Evolutionary conservation across 2,113 vertebrate species (phyloP).

Genomic region (Cricetomys ansorgei): DNA sequence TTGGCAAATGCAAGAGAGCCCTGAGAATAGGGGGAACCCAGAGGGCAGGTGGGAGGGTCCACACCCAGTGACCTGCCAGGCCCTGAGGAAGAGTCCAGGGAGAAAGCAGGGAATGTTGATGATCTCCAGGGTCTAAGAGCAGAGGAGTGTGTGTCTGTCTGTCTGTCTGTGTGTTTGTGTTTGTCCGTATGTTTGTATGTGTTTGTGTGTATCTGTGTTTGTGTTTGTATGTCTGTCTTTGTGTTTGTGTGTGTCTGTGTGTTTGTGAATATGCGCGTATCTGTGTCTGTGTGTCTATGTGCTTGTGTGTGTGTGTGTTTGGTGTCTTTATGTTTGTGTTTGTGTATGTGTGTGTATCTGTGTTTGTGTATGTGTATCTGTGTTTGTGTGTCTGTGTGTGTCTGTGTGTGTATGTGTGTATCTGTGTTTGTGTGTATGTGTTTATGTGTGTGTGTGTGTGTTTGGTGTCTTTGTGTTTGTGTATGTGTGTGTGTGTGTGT

Average conservation of each 20-base stretch:
- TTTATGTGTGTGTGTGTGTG: background rate
- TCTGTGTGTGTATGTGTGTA: background rate
- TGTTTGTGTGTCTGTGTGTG: background rate
- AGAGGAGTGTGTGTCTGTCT: background rate
- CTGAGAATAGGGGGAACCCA: conserved; percentile 50
- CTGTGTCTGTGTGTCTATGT: too few relatives aligned
- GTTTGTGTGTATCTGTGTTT: background rate
- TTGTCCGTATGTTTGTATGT: too few relatives aligned
- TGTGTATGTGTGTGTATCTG: too few relatives aligned
- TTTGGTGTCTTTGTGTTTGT: background rate
- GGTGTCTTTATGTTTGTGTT: too few relatives aligned
- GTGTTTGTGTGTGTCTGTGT: background rate
- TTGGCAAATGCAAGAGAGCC: conserved; percentile 73
- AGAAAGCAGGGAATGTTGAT: background rate
- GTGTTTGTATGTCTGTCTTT: background rate
- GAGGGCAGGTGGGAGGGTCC: conserved; percentile 60
- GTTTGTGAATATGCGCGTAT: too few relatives aligned
- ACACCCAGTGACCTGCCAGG: conserved; percentile 68
- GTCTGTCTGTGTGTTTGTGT: background rate
- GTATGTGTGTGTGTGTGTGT: too few relatives aligned
- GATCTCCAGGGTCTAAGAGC: background rate
- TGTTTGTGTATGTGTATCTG: background rate
- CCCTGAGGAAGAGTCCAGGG: conserved; percentile 39
- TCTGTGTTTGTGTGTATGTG: background rate
- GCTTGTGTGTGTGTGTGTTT: background rate